A percentile compares a stretch with the other conserved stretches of the same genome.
phyloP scores from a whole-genome alignment of 2,113 vertebrate species.

The Tragelaphus scriptus region DNA sequence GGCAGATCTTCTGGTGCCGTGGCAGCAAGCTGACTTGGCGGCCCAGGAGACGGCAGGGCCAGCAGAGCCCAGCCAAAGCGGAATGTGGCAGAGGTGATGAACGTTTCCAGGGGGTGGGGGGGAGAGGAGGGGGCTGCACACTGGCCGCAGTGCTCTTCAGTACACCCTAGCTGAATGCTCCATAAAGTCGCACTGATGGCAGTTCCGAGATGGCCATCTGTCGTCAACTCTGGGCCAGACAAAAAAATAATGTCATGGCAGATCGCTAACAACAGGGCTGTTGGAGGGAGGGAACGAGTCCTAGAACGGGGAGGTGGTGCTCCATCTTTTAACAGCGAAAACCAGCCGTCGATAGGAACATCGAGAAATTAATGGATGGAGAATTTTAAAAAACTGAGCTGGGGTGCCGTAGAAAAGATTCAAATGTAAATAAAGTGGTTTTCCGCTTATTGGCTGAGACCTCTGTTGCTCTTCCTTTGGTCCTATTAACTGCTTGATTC shows the following conservation, averaged over 20 bases:
- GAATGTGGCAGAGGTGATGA: constrained; percentile 74
- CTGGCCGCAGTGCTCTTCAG: constrained; percentile 75
- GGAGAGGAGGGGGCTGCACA: constrained; percentile 70
- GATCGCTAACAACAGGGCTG: constrained; percentile 78
- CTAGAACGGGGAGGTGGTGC: constrained; percentile 71
- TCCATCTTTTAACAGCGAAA: constrained; percentile 70
- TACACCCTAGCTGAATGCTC: constrained; percentile 81
- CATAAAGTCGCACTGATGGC: constrained; percentile 82
- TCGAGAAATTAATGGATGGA: constrained; percentile 78
- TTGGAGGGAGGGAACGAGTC: constrained; percentile 65
- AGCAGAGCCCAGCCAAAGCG: constrained; percentile 71
- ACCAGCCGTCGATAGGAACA: constrained; percentile 69
- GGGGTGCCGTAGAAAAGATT: constrained; percentile 67
- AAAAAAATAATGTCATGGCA: constrained; percentile 80
- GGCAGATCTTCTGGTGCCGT: constrained; percentile 11
- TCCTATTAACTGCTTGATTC: constrained; percentile 26
- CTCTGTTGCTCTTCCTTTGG: constrained; percentile 16
- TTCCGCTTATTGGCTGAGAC: neutral
- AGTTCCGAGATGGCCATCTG: constrained; percentile 83
- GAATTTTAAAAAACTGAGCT: constrained; percentile 73
- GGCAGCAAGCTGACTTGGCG: constrained; percentile 57
- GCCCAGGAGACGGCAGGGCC: constrained; percentile 58
- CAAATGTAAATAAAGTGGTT: constrained; percentile 71
- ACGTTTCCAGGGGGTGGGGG: constrained; percentile 63
- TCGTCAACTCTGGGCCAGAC: constrained; percentile 83